These are phyloP conservation scores for Idaea biselata DNA, from an alignment of 2,888 invertebrate species.

Conservation along the genomic window DNA sequence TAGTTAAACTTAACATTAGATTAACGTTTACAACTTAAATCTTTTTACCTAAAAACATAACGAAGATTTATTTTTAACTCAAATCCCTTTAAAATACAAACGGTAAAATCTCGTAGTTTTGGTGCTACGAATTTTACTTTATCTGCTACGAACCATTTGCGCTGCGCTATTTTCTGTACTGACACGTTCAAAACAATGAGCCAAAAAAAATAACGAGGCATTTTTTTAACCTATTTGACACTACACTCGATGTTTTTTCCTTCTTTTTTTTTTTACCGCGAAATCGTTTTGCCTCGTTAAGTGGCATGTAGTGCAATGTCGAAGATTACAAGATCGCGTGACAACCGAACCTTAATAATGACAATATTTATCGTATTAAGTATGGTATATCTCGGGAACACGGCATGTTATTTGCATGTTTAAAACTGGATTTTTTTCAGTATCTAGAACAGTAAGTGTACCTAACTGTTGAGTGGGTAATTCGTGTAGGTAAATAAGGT, in stretches of 20 bases:
- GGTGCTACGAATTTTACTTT: background rate
- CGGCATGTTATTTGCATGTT: background rate
- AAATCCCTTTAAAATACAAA: background rate
- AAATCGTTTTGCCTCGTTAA: slow-evolving; percentile 35
- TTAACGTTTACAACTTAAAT: background rate
- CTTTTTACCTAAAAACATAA: background rate
- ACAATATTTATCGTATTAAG: background rate
- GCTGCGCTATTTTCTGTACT: slow-evolving; percentile 10
- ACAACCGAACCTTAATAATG: slow-evolving; percentile 29
- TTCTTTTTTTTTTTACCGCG: slow-evolving; percentile 7
- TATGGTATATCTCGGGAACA: background rate
- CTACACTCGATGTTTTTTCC: background rate
- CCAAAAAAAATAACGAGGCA: background rate
- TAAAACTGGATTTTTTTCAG: background rate
- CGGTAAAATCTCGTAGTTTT: background rate
- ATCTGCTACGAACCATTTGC: slow-evolving; percentile 16
- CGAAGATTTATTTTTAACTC: no score
- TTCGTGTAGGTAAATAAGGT: no score
- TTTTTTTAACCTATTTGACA: background rate
- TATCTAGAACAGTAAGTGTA: background rate
- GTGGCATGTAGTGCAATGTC: slow-evolving; percentile 32
- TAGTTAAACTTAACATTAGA: no score
- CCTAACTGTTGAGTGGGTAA: no score
- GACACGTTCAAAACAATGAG: slow-evolving; percentile 7
- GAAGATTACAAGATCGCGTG: slow-evolving; percentile 29